A percentile compares a stretch with the other conserved stretches of the same genome.
Conservation (phyloP, 2,113 vertebrate species). For the Pygoscelis adeliae region DNA sequence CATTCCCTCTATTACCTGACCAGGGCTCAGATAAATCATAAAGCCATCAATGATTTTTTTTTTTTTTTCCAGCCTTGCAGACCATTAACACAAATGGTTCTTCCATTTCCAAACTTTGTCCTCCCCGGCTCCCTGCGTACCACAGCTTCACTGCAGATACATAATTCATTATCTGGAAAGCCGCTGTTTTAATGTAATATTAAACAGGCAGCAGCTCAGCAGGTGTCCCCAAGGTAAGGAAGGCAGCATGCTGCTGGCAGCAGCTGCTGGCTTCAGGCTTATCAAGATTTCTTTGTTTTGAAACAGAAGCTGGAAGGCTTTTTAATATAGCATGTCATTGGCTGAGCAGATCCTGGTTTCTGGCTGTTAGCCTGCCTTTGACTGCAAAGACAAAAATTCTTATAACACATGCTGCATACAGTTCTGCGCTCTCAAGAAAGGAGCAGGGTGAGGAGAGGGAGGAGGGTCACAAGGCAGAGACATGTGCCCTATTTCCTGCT, state of each 20-base stretch:
- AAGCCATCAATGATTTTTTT: background rate
- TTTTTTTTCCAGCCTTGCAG: background rate
- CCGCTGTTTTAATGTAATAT: conserved; percentile 29
- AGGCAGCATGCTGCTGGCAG: background rate
- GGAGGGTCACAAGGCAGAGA: background rate
- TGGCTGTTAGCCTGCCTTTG: background rate
- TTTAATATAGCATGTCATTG: background rate
- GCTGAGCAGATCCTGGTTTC: background rate
- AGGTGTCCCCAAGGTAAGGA: conserved; percentile 50
- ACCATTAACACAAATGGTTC: background rate
- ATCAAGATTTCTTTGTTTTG: conserved; percentile 51
- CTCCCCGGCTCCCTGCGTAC: background rate
- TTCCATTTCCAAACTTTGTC: background rate
- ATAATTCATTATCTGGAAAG: conserved; percentile 37
- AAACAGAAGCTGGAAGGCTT: conserved; percentile 26
- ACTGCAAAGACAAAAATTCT: background rate
- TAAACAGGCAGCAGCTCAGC: conserved; percentile 48
- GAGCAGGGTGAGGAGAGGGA: background rate
- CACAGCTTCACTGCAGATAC: background rate
- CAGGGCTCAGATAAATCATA: background rate
- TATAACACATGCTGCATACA: background rate
- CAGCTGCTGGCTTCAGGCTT: conserved; percentile 24
- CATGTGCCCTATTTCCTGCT: background rate
- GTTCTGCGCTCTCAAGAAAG: background rate
- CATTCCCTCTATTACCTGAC: background rate